Evolutionary conservation across 2,888 invertebrate species (phyloP).

Genomic region (Yponomeuta plumbellus): DNA sequence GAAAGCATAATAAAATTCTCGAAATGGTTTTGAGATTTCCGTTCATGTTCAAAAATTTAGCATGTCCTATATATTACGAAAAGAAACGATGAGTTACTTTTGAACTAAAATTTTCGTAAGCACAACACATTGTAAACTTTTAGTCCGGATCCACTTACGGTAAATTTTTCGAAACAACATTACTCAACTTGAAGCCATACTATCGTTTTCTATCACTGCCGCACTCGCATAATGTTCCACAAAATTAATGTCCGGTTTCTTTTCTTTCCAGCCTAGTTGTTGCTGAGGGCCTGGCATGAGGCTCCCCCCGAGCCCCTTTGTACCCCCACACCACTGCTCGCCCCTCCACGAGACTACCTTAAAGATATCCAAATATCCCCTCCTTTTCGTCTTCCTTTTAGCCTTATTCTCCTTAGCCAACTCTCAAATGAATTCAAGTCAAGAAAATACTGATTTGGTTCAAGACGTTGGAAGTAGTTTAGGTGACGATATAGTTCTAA

Average conservation of each 20-base stretch:
- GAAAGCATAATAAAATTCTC: no score
- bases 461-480: conserved; percentile 15
- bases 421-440: conserved; percentile 43
- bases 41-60: no score
- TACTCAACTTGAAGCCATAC: no score
- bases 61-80: no score
- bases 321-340: conserved; percentile 49
- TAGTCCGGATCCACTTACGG: no score
- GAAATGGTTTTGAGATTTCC: no score
- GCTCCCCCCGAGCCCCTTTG: conserved; percentile 45
- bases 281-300: conserved; percentile 63
- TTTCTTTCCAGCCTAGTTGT: conserved; percentile 49
- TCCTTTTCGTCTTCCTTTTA: conserved; percentile 35
- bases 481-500: conserved; percentile 1
- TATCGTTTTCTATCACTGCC: not conserved
- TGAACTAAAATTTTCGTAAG: no score
- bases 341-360: conserved; percentile 54
- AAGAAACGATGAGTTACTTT: no score
- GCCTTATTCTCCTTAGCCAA: conserved; percentile 39
- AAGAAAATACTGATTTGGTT: conserved; percentile 7
- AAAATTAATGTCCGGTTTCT: conserved; percentile 2
- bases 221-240: not conserved
- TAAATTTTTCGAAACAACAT: no score
- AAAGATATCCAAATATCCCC: conserved; percentile 39
- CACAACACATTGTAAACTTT: no score